Conservation (phyloP, 2,888 invertebrate species). For the Chirona hameri region DNA sequence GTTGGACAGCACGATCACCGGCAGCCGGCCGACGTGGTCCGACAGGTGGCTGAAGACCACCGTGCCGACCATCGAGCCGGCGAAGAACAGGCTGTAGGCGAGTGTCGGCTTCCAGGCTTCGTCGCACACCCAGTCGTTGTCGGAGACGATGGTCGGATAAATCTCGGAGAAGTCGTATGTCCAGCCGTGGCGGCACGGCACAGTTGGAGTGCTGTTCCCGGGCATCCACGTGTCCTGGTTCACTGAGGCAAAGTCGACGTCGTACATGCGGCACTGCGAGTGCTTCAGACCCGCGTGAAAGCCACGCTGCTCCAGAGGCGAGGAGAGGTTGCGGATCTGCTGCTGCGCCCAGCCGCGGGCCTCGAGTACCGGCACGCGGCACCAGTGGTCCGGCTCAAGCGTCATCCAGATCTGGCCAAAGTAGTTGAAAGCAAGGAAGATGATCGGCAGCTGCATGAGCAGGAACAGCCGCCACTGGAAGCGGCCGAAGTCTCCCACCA, state of each 20-base stretch:
- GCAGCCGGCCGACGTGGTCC: conserved; percentile 76
- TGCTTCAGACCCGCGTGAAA: conserved; percentile 43
- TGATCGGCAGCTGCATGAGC: conserved; percentile 62
- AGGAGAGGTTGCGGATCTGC: conserved; percentile 55
- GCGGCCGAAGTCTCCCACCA: conserved; percentile 78
- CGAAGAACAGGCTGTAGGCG: conserved; percentile 80
- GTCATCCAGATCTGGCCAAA: conserved; percentile 44
- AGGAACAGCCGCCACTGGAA: conserved; percentile 57
- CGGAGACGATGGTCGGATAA: conserved; percentile 74
- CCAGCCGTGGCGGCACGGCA: conserved; percentile 71
- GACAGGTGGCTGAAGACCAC: conserved; percentile 82
- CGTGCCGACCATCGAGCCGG: conserved; percentile 82
- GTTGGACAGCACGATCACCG: conserved; percentile 74
- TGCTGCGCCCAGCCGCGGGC: conserved; percentile 59
- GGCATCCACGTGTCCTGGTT: conserved; percentile 59
- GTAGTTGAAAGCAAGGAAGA: conserved; percentile 45
- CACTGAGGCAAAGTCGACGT: conserved; percentile 61
- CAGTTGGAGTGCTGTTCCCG: conserved; percentile 65
- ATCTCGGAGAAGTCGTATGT: conserved; percentile 78
- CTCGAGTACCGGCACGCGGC: conserved; percentile 66
- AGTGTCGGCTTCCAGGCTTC: conserved; percentile 69
- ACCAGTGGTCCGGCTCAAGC: conserved; percentile 85
- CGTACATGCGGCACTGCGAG: conserved; percentile 72
- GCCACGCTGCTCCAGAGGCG: conserved; percentile 54
- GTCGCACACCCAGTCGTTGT: conserved; percentile 85